Conservation (phyloP, 2,797 vertebrate genomes). For the Rhyacichthys aspro region DNA sequence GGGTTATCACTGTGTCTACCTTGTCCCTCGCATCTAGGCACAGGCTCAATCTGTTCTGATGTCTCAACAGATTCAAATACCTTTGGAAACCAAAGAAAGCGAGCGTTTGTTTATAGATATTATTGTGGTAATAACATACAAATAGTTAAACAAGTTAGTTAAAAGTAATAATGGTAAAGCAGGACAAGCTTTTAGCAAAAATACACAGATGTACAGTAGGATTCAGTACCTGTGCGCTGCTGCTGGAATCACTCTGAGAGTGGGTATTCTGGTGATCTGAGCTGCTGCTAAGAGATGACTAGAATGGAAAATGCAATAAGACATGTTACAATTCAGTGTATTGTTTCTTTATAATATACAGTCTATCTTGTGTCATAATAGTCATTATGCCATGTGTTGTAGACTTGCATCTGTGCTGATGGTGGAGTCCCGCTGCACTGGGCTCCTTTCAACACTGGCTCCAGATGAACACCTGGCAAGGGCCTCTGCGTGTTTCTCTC, state of each 20-base stretch:
- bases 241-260: constrained; percentile 91
- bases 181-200: no score
- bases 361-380: not conserved
- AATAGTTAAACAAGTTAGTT: no score
- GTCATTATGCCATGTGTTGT: constrained; percentile 1
- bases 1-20: constrained; percentile 68
- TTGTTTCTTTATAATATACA: not conserved
- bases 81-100: constrained; percentile 69
- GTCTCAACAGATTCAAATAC: constrained; percentile 93
- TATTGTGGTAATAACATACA: no score
- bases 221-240: constrained; percentile 87
- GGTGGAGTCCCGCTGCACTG: constrained; percentile 92
- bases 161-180: no score
- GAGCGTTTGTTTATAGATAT: not conserved
- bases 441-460: constrained; percentile 87
- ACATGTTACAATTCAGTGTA: constrained; percentile 25
- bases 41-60: constrained; percentile 78
- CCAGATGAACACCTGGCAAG: constrained; percentile 93
- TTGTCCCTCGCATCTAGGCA: constrained; percentile 77
- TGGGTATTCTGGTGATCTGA: constrained; percentile 86
- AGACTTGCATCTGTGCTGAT: constrained; percentile 91
- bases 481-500: constrained; percentile 91
- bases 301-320: constrained; percentile 25
- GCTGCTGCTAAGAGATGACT: constrained; percentile 94
- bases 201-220: not conserved